A percentile compares a stretch with the other conserved stretches of the same genome.
Conservation (phyloP, 2,797 vertebrate species). For the Gymnoscopelus braueri region DNA sequence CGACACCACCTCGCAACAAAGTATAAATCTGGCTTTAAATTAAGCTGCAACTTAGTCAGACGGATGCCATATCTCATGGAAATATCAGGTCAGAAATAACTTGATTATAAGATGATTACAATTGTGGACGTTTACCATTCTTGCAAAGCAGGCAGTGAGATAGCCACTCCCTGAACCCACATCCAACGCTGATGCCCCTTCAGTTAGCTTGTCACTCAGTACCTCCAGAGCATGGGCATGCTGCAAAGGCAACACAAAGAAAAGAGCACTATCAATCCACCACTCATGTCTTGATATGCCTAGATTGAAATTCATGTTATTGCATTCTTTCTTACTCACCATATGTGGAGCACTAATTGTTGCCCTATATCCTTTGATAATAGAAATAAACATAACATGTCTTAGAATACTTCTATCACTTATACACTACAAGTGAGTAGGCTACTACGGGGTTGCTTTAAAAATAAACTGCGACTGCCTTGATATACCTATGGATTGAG, state of each 20-base stretch:
- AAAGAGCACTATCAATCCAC: not conserved
- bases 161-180: constrained; percentile 94
- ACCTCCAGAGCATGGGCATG: constrained; percentile 91
- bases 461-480: not conserved
- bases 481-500: constrained; percentile 89
- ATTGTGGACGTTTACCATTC: constrained; percentile 82
- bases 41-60: not conserved
- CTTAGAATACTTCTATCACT: not conserved
- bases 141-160: constrained; percentile 91
- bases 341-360: constrained; percentile 95
- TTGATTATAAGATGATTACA: not conserved
- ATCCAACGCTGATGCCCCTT: constrained; percentile 88
- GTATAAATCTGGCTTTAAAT: too few relatives aligned
- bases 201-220: constrained; percentile 87
- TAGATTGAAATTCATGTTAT: too few relatives aligned
- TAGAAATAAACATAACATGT: constrained; percentile 26
- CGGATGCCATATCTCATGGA: not conserved
- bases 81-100: not conserved
- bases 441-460: too few relatives aligned
- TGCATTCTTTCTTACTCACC: constrained; percentile 77
- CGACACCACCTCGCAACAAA: too few relatives aligned
- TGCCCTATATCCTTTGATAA: constrained; percentile 88
- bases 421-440: not conserved
- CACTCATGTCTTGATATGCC: too few relatives aligned
- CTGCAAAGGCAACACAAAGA: constrained; percentile 63